These are phyloP conservation scores for Cryptomyrus ogoouensis DNA, from an alignment of 2,113 vertebrate genomes.

Conservation along the genomic window DNA sequence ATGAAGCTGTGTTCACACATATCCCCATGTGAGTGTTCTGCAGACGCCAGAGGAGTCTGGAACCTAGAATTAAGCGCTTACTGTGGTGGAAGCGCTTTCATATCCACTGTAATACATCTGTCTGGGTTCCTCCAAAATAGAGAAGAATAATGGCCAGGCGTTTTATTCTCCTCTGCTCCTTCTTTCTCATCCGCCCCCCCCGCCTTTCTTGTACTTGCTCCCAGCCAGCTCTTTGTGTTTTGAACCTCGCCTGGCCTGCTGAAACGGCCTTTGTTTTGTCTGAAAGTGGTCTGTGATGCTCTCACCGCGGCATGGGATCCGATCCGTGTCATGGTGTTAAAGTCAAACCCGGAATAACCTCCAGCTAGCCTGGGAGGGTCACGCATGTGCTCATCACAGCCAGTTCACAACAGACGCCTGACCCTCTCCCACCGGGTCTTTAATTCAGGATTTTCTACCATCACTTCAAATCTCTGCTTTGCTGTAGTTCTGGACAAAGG, in stretches of 20 bases:
- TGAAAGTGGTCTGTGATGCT: constrained; percentile 3
- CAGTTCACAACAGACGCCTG: background rate
- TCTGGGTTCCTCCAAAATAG: background rate
- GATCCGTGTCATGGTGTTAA: background rate
- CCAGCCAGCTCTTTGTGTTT: constrained; percentile 9
- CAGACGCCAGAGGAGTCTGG: background rate
- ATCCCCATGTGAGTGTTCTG: background rate
- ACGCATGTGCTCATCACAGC: background rate
- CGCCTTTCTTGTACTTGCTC: background rate
- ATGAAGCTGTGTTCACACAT: background rate
- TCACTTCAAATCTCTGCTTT: background rate
- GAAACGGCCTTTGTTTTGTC: constrained; percentile 16
- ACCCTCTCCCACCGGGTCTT: background rate
- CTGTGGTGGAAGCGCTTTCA: background rate
- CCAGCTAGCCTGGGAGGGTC: background rate
- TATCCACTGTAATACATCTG: background rate
- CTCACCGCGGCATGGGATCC: background rate
- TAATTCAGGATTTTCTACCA: background rate
- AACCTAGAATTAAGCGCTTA: background rate
- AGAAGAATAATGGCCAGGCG: background rate
- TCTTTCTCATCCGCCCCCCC: background rate
- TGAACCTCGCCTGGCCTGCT: background rate
- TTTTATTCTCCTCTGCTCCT: background rate
- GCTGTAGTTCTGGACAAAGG: background rate
- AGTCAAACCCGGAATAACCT: background rate